phyloP scores from a whole-genome alignment of 2,113 vertebrate species.

The Electrona antarctica region DNA sequence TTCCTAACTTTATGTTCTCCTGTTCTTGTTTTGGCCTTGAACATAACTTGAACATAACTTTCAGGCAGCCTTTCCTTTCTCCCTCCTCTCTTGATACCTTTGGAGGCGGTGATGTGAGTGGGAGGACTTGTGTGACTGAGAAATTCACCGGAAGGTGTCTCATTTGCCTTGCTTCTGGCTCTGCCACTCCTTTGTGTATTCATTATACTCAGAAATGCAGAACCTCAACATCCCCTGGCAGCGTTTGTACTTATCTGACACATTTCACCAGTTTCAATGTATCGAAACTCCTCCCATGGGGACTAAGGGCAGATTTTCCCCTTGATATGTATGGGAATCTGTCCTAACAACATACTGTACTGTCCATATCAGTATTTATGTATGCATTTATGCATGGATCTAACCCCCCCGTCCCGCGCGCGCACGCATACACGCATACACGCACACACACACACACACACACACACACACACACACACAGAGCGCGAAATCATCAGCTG shows the following conservation, averaged over 20 bases:
- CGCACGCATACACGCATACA: no score
- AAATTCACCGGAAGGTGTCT: slow-evolving; percentile 49
- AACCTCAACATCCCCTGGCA: slow-evolving; percentile 16
- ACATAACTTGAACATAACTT: neutral
- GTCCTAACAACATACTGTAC: neutral
- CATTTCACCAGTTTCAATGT: slow-evolving; percentile 15
- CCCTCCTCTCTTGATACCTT: slow-evolving; percentile 11
- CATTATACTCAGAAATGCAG: slow-evolving; percentile 48
- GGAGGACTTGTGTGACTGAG: slow-evolving; percentile 12
- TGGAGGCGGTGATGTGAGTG: slow-evolving; percentile 12
- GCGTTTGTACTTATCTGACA: slow-evolving; percentile 14
- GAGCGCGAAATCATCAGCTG: no score
- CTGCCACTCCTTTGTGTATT: slow-evolving; percentile 54
- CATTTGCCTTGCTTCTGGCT: slow-evolving; percentile 46
- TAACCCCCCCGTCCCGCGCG: no score
- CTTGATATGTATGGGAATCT: neutral
- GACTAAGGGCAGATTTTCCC: neutral
- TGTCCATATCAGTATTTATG: neutral
- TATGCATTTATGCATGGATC: no score
- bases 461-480: no score
- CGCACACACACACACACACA: no score
- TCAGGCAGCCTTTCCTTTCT: neutral
- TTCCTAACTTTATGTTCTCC: neutral
- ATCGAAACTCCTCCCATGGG: slow-evolving; percentile 22
- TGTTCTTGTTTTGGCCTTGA: neutral